phyloP scores from a whole-genome alignment of 2,797 vertebrate species.

The Coreius guichenoti region DNA sequence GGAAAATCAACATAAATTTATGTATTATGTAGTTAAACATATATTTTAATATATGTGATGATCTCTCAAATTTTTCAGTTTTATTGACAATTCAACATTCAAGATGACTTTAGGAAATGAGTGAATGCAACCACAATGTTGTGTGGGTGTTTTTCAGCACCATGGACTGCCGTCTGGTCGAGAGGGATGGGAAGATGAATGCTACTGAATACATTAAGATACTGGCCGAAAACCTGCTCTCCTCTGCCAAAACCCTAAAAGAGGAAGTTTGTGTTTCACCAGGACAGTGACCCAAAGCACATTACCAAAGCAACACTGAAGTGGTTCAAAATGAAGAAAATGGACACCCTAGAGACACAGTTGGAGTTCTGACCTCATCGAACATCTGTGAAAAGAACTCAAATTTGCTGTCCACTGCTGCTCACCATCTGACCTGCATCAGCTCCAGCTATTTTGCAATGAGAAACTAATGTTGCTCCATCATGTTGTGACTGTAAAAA shows the following conservation, averaged over 20 bases:
- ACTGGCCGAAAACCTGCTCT: not conserved
- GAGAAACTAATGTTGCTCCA: not conserved
- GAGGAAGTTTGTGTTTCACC: not conserved
- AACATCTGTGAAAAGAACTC: constrained; percentile 13
- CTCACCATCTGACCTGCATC: not conserved
- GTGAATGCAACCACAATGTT: not conserved
- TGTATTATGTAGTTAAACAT: no score
- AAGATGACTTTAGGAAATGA: no score
- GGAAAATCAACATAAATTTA: no score
- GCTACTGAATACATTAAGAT: not conserved
- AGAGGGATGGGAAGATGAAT: not conserved
- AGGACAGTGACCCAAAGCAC: not conserved
- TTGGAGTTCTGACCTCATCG: not conserved
- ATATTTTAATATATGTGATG: no score
- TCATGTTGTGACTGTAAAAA: not conserved
- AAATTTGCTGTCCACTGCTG: not conserved
- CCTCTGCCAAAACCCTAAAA: not conserved
- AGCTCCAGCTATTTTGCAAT: not conserved
- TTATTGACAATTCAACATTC: no score
- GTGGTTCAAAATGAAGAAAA: not conserved
- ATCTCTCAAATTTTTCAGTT: no score
- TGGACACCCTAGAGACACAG: not conserved
- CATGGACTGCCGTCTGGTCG: not conserved
- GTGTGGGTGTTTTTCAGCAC: not conserved
- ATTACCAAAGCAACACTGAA: not conserved